Base-by-base conservation (phyloP, 2,888 invertebrate genomes). In the Eristalis tenax region DNA sequence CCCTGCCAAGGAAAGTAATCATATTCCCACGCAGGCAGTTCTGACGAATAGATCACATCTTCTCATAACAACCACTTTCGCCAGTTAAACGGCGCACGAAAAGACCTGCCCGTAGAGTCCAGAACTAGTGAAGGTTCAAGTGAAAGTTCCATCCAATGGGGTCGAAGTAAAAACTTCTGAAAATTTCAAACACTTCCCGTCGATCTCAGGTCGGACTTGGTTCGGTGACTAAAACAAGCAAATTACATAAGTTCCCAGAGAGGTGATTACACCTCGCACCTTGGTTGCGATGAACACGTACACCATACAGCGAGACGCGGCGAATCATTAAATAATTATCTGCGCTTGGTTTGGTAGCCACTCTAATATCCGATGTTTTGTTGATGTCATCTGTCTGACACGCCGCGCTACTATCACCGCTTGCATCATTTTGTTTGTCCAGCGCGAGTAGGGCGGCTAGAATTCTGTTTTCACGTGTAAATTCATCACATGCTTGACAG, bases 301-400 rank as follows among this genome's bases (percentile, higher is more conserved):
- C 6, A n/a, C 50, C 18, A 10, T 8, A 50, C 43, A 26, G 28
- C 13, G 43, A 32, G 56, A 64, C 64, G 65, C 81, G 15, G 6
- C 43, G 71, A 80, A 76, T 81, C 80, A 76, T 80, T 81, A 64
- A 73, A 76, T 81, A 85, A 85, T 76, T 81, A 81, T 61, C 66
- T 76, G 50, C 66, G 71, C 40, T 76, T 75, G 50, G 71, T 80
- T 76, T 32, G 70, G 50, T 75, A 70, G 80, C 26, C 13, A 74
- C 66, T 65, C 65, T 71, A 56, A n/a, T 28, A 26, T 0, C 26
- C 64, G 64, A 40, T 71, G 57, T 78, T 2, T 35, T 11, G 79
- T 76, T 85, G 84, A 85, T 85, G 84, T 85, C 84, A 84, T 84
- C 76, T 65, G 71, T 15, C 71, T 18, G 77, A 35, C 32, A 66